Percentiles rank a stretch among this genome's conserved stretches.
These are phyloP conservation scores for Dicranocentrus wangi DNA, from an alignment of 2,888 invertebrate species.

Conservation along the genomic window DNA sequence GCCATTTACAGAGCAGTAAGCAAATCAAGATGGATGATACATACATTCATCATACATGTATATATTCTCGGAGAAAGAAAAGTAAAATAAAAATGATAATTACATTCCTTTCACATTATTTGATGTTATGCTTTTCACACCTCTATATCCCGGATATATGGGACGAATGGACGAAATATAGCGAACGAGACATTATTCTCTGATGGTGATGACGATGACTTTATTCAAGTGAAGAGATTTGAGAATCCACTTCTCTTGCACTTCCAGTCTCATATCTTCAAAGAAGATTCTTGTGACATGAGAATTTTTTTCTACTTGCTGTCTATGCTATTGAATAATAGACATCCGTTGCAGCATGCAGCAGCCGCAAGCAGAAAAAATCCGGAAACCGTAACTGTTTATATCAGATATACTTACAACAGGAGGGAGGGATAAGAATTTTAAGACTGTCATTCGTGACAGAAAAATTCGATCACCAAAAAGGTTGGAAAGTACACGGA, in stretches of 20 bases:
- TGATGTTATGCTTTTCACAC: conserved; percentile 51
- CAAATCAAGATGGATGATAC: conserved; percentile 55
- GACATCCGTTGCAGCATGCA: not conserved
- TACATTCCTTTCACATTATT: conserved; percentile 58
- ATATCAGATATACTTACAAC: not conserved
- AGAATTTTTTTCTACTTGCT: no score
- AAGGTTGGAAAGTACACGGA: not conserved
- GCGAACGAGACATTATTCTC: no score
- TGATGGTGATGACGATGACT: no score
- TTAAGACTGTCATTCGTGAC: conserved; percentile 6
- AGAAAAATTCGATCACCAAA: not conserved
- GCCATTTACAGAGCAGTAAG: conserved; percentile 15
- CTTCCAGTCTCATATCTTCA: no score
- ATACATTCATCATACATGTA: no score
- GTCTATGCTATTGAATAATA: no score
- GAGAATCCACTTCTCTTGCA: no score
- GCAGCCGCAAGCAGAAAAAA: not conserved
- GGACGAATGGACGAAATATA: not conserved
- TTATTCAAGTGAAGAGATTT: not conserved
- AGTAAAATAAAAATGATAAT: conserved; percentile 59
- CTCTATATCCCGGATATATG: conserved; percentile 14
- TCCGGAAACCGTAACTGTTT: not conserved
- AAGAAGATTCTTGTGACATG: no score
- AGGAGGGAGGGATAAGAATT: not conserved
- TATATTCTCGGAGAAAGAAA: not conserved